Base-by-base conservation (phyloP, 2,888 invertebrate genomes). In the Charanyca ferruginea region DNA sequence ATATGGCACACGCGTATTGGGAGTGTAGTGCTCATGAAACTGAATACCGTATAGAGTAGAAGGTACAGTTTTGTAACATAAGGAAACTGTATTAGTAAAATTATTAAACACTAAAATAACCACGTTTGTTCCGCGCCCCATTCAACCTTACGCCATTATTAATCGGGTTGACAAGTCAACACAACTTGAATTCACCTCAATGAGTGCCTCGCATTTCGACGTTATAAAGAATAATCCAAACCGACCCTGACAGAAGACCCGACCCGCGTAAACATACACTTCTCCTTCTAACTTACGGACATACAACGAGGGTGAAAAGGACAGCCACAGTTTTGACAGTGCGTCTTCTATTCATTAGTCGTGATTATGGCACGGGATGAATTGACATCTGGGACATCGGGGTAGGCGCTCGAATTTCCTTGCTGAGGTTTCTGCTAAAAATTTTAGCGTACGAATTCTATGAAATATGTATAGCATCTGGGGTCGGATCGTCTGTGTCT, bases 221-320 rank as follows among this genome's bases (percentile, higher is more conserved):
- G 91, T 89, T 91, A 91, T 93, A 94, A 92, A 94, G 92, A 93
- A 95, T 94, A 94, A 93, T 94, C 92, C 93, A 90, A 90, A 89
- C 86, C 89, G 89, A 93, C 93, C 94, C 91, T 87, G 71, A 68
- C 84, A 69, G 86, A 64, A 83, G 90, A 83, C 85, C 90, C 90
- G 93, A 90, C 90, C 66, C 73, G 38, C 84, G 67, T 76, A 87
- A 80, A 81, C 79, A 88, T 76, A 66, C 71, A 77, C 85, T 85
- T 91, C 93, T 89, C 88, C 79, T 85, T 94, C 91, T 73, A 77
- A 72, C 93, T 84, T 86, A 79, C 78, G 86, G 63, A 59, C 64
- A 65, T 70, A 72, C 79, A 76, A 66, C 76, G 83, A 22, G 91
- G 65, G 79, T 72, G 89, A 95, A 77, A 83, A 92, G 89, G 95